phyloP scores from a whole-genome alignment of 2,888 invertebrate species.

The Oasisia sp. region DNA sequence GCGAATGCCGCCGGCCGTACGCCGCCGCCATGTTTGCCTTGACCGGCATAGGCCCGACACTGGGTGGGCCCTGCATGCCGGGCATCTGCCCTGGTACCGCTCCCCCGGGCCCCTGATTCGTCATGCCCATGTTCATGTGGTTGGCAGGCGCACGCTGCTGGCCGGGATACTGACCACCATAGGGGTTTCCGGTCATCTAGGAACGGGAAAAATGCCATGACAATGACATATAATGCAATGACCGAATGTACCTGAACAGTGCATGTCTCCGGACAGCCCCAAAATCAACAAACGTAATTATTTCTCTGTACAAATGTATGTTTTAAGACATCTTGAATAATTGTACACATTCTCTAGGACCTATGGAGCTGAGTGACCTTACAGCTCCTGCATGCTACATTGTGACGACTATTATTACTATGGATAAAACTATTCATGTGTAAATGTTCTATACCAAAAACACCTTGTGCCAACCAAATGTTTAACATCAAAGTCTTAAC shows the following conservation, averaged over 20 bases:
- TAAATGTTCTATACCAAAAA: neutral
- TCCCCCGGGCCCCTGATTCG: conserved; percentile 21
- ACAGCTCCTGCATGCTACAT: neutral
- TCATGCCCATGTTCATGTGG: conserved; percentile 31
- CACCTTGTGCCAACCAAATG: no score
- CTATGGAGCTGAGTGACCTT: neutral
- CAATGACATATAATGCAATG: neutral
- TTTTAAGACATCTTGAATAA: no score
- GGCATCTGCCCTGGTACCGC: conserved; percentile 8
- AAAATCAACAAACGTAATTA: no score
- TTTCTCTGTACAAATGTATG: no score
- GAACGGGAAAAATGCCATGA: neutral
- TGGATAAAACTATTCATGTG: neutral
- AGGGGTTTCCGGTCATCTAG: neutral
- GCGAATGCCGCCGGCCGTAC: conserved; percentile 74
- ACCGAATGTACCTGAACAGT: no score
- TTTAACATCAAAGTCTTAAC: neutral
- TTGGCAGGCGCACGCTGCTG: neutral
- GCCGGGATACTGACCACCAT: neutral
- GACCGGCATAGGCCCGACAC: conserved; percentile 42
- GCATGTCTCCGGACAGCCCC: no score
- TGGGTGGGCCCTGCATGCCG: conserved; percentile 31
- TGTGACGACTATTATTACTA: neutral
- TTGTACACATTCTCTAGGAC: no score
- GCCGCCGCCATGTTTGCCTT: conserved; percentile 35